Conservation (phyloP, 2,113 vertebrate species). For the Marmota monax region DNA sequence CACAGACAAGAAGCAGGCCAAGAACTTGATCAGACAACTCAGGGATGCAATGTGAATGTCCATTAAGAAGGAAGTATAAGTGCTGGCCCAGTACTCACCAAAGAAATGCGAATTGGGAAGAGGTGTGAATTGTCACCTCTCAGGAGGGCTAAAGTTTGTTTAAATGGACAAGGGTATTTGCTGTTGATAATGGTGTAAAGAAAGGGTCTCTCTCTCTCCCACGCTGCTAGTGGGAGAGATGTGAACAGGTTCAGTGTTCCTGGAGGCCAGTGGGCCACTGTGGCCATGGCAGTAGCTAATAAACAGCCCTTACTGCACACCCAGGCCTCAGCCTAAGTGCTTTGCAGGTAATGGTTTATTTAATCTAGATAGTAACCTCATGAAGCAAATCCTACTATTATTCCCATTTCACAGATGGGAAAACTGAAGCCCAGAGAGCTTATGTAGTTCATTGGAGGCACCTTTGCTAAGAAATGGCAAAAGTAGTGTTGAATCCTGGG, state of each 20-base stretch:
- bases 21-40: neutral
- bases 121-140: neutral
- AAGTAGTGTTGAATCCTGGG: neutral
- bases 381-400: neutral
- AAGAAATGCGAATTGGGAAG: constrained; percentile 8
- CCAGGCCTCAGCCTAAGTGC: neutral
- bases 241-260: neutral
- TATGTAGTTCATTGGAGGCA: neutral
- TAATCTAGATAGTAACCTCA: neutral
- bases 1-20: constrained; percentile 31
- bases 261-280: neutral
- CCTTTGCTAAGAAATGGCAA: neutral
- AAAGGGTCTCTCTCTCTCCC: neutral
- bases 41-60: neutral
- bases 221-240: neutral
- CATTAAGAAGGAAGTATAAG: neutral
- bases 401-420: constrained; percentile 57
- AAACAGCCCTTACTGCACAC: neutral
- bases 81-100: neutral
- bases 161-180: neutral
- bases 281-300: neutral
- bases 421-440: constrained; percentile 38
- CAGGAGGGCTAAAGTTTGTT: neutral
- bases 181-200: neutral
- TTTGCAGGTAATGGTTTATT: neutral